phyloP scores from a whole-genome alignment of 1,140 invertebrate species.

The Dendrolimus kikuchii region DNA sequence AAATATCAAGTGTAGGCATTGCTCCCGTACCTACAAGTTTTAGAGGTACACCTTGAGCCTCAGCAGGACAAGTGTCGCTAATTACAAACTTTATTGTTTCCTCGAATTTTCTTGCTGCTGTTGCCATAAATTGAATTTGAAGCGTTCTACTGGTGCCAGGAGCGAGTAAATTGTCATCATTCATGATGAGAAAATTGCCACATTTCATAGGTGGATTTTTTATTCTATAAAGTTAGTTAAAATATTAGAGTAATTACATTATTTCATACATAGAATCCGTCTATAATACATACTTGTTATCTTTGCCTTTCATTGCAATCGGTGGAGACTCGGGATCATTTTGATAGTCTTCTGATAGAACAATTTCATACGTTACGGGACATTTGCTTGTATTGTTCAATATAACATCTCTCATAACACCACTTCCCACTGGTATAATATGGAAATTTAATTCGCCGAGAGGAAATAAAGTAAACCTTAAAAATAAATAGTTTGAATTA shows the following conservation, averaged over 20 bases:
- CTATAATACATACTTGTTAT: conserved; percentile 40
- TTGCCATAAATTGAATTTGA: conserved; percentile 55
- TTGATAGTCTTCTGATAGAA: conserved; percentile 42
- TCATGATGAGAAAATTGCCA: conserved; percentile 56
- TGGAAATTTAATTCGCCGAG: conserved; percentile 60
- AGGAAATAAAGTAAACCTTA: conserved; percentile 58
- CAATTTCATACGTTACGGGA: conserved; percentile 55
- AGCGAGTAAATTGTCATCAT: conserved; percentile 55
- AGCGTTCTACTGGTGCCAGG: conserved; percentile 50
- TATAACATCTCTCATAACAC: conserved; percentile 50
- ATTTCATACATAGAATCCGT: neutral
- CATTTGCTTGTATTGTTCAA: conserved; percentile 64
- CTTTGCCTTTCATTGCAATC: conserved; percentile 35
- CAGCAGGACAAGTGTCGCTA: conserved; percentile 59
- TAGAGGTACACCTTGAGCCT: conserved; percentile 58
- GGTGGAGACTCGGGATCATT: conserved; percentile 20
- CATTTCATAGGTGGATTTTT: conserved; percentile 55
- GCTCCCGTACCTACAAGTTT: conserved; percentile 57
- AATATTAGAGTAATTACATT: neutral
- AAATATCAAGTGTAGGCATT: conserved; percentile 57
- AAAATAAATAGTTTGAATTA: conserved; percentile 8
- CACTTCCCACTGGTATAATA: conserved; percentile 52
- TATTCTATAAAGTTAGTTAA: conserved; percentile 29
- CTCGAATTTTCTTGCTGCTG: conserved; percentile 42
- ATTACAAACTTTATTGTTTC: conserved; percentile 62